Evolutionary conservation across 2,888 invertebrate genomes (phyloP).

Genomic region (Synergus laeviventris): DNA sequence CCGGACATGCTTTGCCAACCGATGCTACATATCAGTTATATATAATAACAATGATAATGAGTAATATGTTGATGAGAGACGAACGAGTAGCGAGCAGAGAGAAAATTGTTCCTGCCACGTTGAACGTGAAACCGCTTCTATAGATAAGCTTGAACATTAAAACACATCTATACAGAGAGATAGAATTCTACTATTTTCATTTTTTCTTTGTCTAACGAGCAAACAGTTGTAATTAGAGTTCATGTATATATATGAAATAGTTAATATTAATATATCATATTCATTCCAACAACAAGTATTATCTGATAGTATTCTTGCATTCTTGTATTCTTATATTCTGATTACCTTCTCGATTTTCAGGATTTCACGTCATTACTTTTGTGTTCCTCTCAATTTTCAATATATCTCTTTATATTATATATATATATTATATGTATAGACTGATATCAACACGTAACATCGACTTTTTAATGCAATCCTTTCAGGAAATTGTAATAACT

Average conservation of each 20-base stretch:
- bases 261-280: conserved; percentile 67
- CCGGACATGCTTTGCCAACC: conserved; percentile 37
- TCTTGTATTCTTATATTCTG: not conserved
- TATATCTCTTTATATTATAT: conserved; percentile 48
- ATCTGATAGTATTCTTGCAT: conserved; percentile 61
- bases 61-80: conserved; percentile 38
- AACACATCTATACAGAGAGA: conserved; percentile 71
- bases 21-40: conserved; percentile 36
- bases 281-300: conserved; percentile 72
- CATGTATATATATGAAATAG: conserved; percentile 67
- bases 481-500: conserved; percentile 57
- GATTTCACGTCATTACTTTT: conserved; percentile 46
- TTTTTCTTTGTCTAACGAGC: conserved; percentile 68
- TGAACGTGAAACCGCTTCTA: conserved; percentile 46
- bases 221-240: conserved; percentile 72
- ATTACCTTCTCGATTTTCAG: not conserved
- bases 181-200: conserved; percentile 59
- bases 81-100: conserved; percentile 42
- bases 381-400: conserved; percentile 48
- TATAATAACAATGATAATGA: conserved; percentile 38
- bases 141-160: conserved; percentile 68
- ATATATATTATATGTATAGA: conserved; percentile 63
- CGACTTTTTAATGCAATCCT: conserved; percentile 54
- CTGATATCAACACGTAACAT: conserved; percentile 72
- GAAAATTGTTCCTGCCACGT: conserved; percentile 46